Conservation (phyloP, 1,140 invertebrate genomes). For the Venustaconcha ellipsiformis region DNA sequence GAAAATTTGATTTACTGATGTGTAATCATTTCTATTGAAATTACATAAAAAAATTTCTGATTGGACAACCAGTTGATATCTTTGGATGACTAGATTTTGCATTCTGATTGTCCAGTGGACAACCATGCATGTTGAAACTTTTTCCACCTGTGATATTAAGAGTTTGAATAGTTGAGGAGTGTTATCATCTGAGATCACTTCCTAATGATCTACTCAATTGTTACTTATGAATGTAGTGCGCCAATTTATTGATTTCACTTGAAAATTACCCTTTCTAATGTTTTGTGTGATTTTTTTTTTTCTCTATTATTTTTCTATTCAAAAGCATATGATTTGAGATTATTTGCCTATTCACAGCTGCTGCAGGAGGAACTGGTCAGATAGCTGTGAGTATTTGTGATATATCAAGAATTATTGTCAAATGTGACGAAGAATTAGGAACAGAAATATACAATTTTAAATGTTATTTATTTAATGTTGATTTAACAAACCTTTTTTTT, state of each 20-base stretch:
- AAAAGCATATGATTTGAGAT: conserved; percentile 58
- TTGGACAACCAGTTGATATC: too few relatives aligned
- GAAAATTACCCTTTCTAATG: too few relatives aligned
- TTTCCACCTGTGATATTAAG: too few relatives aligned
- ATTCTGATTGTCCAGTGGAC: too few relatives aligned
- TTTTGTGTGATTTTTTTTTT: background rate
- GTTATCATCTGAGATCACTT: background rate
- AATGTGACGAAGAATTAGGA: background rate
- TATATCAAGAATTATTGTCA: background rate
- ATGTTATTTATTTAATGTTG: too few relatives aligned
- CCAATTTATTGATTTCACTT: background rate
- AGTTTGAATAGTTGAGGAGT: too few relatives aligned
- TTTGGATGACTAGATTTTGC: too few relatives aligned
- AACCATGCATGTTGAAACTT: too few relatives aligned
- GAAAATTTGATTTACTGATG: too few relatives aligned
- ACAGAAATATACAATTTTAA: background rate
- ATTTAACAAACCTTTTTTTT: too few relatives aligned
- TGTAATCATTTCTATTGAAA: too few relatives aligned
- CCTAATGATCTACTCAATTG: background rate
- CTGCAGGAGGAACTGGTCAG: conserved; percentile 69
- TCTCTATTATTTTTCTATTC: conserved; percentile 39
- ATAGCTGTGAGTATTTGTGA: conserved; percentile 60
- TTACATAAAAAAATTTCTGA: too few relatives aligned
- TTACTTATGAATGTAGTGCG: background rate
- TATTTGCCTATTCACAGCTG: conserved; percentile 67